Conservation (phyloP, 2,888 invertebrate species). For the Rhyacophila evoluta region DNA sequence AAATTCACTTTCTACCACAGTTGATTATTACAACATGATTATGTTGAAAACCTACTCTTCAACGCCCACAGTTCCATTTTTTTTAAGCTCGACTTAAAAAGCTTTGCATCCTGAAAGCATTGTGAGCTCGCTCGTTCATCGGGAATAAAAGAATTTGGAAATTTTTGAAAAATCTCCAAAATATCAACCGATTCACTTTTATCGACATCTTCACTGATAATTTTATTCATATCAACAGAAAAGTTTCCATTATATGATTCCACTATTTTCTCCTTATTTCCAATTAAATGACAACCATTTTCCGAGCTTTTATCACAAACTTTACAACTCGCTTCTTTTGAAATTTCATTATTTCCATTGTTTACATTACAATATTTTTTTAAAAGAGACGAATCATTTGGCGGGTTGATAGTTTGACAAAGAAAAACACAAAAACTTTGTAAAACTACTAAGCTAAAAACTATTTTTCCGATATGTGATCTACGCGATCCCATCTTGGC, state of each 20-base stretch:
- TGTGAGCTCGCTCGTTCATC: slow-evolving; percentile 65
- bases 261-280: not conserved
- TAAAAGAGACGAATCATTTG: not conserved
- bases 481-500: slow-evolving; percentile 7
- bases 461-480: not conserved
- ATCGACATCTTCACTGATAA: slow-evolving; percentile 59
- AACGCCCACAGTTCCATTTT: slow-evolving; percentile 68
- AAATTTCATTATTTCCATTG: not conserved
- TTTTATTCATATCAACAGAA: slow-evolving; percentile 56
- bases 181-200: slow-evolving; percentile 60
- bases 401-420: not conserved
- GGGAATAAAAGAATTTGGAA: slow-evolving; percentile 67
- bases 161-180: slow-evolving; percentile 63
- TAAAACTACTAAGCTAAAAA: not conserved
- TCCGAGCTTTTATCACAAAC: not conserved
- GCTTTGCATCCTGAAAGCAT: slow-evolving; percentile 65
- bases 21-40: no score
- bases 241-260: not conserved
- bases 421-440: not conserved
- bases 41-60: slow-evolving; percentile 72
- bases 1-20: no score
- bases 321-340: not conserved
- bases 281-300: not conserved
- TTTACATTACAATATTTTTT: not conserved
- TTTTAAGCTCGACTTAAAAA: slow-evolving; percentile 63